Evolutionary conservation across 2,888 invertebrate species (phyloP).

Genomic region (Phytoseiulus persimilis): DNA sequence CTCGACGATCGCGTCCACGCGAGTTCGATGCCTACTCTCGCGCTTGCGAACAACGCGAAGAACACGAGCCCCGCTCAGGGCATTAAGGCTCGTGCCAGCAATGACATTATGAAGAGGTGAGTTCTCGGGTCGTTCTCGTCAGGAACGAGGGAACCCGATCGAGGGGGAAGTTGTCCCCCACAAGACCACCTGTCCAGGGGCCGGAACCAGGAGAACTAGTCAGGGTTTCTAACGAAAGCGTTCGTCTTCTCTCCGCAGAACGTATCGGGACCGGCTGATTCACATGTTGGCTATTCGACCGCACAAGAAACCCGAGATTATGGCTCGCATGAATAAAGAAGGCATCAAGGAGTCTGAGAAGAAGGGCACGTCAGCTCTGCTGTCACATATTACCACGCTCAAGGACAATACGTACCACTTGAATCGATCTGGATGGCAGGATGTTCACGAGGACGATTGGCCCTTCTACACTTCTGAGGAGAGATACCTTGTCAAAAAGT

Average conservation of each 20-base stretch:
- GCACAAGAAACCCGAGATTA: conserved; percentile 82
- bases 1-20: conserved; percentile 12
- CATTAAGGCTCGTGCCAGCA: conserved; percentile 34
- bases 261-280: conserved; percentile 71
- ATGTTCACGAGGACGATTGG: conserved; percentile 81
- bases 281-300: conserved; percentile 85
- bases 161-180: neutral
- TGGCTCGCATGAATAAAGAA: conserved; percentile 71
- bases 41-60: conserved; percentile 43
- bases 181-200: too few species aligned
- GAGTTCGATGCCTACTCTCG: conserved; percentile 33
- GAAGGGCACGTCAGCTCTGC: conserved; percentile 64
- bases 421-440: conserved; percentile 78
- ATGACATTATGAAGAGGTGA: conserved; percentile 33
- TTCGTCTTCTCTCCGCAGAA: neutral
- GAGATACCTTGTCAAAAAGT: conserved; percentile 73
- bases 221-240: neutral
- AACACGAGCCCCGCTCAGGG: conserved; percentile 31
- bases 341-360: conserved; percentile 76
- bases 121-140: neutral
- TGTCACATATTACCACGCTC: conserved; percentile 70
- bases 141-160: neutral
- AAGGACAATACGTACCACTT: conserved; percentile 83
- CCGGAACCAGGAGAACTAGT: too few species aligned
- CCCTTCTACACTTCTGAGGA: conserved; percentile 86